Evolutionary conservation across 2,888 invertebrate species (phyloP).

Genomic region (Patella ulyssiponensis): DNA sequence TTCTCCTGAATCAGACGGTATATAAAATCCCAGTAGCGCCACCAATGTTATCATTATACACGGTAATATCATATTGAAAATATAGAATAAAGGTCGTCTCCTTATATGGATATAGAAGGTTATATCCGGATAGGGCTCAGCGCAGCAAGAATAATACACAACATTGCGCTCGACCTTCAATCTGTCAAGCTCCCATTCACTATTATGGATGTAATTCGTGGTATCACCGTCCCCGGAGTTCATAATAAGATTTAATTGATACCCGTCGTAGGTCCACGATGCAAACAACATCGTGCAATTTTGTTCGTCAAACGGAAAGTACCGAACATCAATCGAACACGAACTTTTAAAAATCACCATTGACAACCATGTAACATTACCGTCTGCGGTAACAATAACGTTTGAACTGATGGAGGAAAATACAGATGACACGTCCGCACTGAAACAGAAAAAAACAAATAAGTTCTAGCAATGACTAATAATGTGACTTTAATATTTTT

Average conservation of each 20-base stretch:
- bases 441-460: constrained; percentile 39
- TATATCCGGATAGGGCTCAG: constrained; percentile 74
- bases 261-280: constrained; percentile 76
- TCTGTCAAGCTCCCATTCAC: constrained; percentile 84
- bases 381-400: constrained; percentile 74
- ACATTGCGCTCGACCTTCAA: constrained; percentile 73
- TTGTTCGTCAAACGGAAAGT: constrained; percentile 77
- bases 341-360: constrained; percentile 76
- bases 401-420: constrained; percentile 74
- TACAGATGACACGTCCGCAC: constrained; percentile 69
- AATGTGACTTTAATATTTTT: no score
- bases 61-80: constrained; percentile 76
- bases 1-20: constrained; percentile 76
- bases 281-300: constrained; percentile 76
- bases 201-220: constrained; percentile 91
- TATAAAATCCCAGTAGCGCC: constrained; percentile 76
- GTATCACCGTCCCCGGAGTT: constrained; percentile 83
- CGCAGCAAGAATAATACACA: constrained; percentile 75
- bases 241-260: constrained; percentile 69
- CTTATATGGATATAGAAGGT: constrained; percentile 74
- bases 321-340: constrained; percentile 75
- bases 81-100: constrained; percentile 75
- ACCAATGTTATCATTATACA: constrained; percentile 76
- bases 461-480: no score
- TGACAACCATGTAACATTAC: constrained; percentile 76